Evolutionary conservation across 2,888 invertebrate species (phyloP).

Genomic region (Pseudeuparius sepicola): DNA sequence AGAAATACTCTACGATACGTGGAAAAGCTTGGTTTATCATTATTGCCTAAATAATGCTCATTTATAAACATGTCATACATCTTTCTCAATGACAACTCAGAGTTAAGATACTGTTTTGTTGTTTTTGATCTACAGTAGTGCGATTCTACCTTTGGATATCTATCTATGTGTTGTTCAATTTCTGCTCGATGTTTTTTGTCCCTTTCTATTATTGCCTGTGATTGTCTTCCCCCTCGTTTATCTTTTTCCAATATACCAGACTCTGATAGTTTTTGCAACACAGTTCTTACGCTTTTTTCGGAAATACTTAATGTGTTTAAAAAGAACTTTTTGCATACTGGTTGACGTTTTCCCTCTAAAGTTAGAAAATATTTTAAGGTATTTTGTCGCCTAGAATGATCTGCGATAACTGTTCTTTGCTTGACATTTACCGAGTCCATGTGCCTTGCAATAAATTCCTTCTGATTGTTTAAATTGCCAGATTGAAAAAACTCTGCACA

Average conservation of each 20-base stretch:
- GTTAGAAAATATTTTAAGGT: neutral
- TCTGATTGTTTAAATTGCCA: neutral
- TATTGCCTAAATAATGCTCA: constrained; percentile 3
- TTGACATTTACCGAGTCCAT: neutral
- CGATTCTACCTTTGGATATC: constrained; percentile 15
- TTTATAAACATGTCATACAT: constrained; percentile 18
- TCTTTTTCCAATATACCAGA: constrained; percentile 9
- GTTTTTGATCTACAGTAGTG: constrained; percentile 14
- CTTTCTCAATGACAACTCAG: constrained; percentile 11
- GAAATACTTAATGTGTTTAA: constrained; percentile 1
- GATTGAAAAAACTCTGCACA: neutral
- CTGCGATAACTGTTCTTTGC: neutral
- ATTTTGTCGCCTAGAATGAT: neutral
- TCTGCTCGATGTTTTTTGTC: constrained; percentile 2
- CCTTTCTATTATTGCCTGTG: constrained; percentile 5
- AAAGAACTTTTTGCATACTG: constrained; percentile 1
- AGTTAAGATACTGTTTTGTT: constrained; percentile 11
- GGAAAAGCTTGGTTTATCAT: neutral
- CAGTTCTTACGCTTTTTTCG: neutral
- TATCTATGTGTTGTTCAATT: constrained; percentile 12
- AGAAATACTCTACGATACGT: constrained; percentile 1
- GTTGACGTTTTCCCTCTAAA: neutral
- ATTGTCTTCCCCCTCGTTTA: constrained; percentile 12
- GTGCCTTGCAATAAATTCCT: neutral
- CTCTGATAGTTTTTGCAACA: neutral